phyloP scores from a whole-genome alignment of 2,888 invertebrate species.

The Metallyticus violacea region DNA sequence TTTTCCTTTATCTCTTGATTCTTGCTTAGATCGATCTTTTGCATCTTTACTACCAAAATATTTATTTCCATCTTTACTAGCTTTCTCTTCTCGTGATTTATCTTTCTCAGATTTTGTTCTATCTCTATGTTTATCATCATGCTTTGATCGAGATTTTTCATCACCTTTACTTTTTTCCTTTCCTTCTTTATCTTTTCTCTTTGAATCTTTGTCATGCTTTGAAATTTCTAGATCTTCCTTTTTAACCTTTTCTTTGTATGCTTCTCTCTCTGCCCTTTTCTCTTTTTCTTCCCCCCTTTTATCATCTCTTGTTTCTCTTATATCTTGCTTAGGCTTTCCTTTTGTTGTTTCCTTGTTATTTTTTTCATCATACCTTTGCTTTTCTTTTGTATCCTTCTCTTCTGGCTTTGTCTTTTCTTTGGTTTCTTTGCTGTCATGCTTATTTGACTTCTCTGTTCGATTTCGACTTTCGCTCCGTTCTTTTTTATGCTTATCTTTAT shows the following conservation, averaged over 20 bases:
- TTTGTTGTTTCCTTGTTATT: not conserved
- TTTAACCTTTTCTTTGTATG: constrained; percentile 47
- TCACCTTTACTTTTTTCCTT: constrained; percentile 30
- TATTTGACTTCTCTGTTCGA: not conserved
- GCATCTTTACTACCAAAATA: not conserved
- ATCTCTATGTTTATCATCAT: constrained; percentile 40
- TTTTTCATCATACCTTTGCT: constrained; percentile 21
- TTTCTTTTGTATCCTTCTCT: constrained; percentile 31
- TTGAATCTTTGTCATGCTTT: constrained; percentile 35
- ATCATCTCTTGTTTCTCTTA: constrained; percentile 47
- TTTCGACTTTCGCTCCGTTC: not conserved
- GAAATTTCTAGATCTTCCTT: constrained; percentile 32
- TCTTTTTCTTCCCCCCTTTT: constrained; percentile 15
- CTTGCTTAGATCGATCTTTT: not conserved
- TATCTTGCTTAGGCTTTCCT: not conserved
- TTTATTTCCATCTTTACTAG: constrained; percentile 23
- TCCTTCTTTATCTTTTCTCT: constrained; percentile 29
- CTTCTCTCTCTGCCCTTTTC: constrained; percentile 10
- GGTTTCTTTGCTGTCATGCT: constrained; percentile 24
- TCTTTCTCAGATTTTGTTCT: constrained; percentile 14
- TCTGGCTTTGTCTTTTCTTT: constrained; percentile 22
- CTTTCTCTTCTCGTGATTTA: constrained; percentile 29
- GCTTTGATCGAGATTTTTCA: constrained; percentile 42
- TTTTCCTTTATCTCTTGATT: constrained; percentile 5
- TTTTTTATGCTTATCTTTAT: constrained; percentile 12